phyloP scores from a whole-genome alignment of 2,113 vertebrate species.

The Ceyx cyanopectus region DNA sequence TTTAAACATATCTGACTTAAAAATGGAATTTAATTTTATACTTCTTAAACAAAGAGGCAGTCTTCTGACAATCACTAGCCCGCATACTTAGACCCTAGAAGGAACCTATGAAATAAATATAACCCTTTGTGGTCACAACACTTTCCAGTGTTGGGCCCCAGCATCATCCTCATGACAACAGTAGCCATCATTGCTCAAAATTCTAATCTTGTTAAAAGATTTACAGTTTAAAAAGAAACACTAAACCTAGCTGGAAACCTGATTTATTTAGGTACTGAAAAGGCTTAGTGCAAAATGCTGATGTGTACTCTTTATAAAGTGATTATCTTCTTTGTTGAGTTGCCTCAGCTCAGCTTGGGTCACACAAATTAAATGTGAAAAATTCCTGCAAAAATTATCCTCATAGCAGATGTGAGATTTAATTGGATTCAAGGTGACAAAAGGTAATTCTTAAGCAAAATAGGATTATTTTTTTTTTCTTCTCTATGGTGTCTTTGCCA shows the following conservation, averaged over 20 bases:
- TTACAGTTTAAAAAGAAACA: constrained; percentile 3
- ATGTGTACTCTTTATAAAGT: background rate
- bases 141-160: background rate
- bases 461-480: background rate
- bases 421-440: background rate
- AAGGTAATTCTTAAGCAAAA: constrained; percentile 12
- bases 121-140: accelerated
- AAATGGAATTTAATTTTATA: background rate
- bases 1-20: background rate
- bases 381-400: background rate
- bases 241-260: background rate
- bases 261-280: background rate
- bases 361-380: background rate
- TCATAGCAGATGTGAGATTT: background rate
- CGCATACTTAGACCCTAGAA: background rate
- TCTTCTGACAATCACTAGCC: background rate
- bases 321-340: background rate
- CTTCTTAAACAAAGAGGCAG: background rate
- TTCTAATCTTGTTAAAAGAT: background rate
- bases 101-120: background rate
- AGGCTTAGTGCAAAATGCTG: background rate
- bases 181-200: background rate
- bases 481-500: background rate
- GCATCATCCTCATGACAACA: background rate
- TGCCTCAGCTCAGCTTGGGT: background rate